Evolutionary conservation across 2,113 vertebrate species (phyloP).

Genomic region (Felis catus): DNA sequence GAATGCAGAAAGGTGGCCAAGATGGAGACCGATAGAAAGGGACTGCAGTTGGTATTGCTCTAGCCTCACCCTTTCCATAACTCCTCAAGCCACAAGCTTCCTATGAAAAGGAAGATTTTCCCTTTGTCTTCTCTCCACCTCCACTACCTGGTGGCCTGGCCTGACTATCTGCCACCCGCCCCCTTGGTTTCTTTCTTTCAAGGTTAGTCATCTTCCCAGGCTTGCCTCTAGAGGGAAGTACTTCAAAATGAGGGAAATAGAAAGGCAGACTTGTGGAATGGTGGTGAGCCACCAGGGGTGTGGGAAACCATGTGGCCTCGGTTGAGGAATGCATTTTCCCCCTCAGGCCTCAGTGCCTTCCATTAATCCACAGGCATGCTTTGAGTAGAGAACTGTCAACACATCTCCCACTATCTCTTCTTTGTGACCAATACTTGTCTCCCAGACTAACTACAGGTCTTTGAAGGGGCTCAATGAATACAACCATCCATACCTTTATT

Average conservation of each 20-base stretch:
- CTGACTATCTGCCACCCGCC: not conserved
- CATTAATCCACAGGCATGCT: not conserved
- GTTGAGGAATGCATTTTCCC: not conserved
- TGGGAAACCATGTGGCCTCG: not conserved
- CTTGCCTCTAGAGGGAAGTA: not conserved
- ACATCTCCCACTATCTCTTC: not conserved
- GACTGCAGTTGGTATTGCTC: not conserved
- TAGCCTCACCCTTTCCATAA: fast-evolving
- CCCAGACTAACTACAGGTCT: not conserved
- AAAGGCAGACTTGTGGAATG: not conserved
- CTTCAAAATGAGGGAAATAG: not conserved
- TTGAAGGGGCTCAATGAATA: not conserved
- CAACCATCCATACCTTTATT: not conserved
- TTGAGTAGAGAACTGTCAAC: not conserved
- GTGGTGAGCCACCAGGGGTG: not conserved
- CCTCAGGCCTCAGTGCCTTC: not conserved
- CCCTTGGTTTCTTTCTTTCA: not conserved
- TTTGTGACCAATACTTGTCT: not conserved
- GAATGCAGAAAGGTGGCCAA: not conserved
- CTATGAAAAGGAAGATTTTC: not conserved
- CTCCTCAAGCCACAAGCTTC: not conserved
- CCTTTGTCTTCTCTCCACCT: not conserved
- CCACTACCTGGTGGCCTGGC: not conserved
- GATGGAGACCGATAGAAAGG: not conserved
- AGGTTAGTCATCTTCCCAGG: not conserved